Percentiles rank a stretch among this genome's conserved stretches.
These are phyloP conservation scores for Argopecten irradians DNA, from an alignment of 1,140 invertebrate genomes.

Conservation along the genomic window DNA sequence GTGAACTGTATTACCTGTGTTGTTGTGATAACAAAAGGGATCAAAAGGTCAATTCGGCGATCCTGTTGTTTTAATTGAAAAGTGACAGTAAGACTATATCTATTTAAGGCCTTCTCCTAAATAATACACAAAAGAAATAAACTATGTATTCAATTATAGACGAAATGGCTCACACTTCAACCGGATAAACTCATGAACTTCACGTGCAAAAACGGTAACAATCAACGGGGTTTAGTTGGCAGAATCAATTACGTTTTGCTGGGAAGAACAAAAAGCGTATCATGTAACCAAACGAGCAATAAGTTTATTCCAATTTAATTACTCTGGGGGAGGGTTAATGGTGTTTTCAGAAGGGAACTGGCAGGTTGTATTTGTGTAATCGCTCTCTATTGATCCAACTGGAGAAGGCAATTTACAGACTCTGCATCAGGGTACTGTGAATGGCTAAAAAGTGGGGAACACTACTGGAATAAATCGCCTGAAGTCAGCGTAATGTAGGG, in stretches of 20 bases:
- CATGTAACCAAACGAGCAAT: constrained; percentile 10
- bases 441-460: no score
- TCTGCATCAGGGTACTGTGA: background rate
- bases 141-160: background rate
- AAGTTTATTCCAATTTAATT: constrained; percentile 12
- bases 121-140: constrained; percentile 9
- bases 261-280: constrained; percentile 14
- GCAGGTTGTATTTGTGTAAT: constrained; percentile 6
- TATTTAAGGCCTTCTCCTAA: background rate
- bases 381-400: constrained; percentile 9
- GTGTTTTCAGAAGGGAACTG: background rate
- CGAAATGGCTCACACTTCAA: background rate
- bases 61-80: background rate
- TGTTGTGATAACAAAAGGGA: background rate
- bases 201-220: background rate
- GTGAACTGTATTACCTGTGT: background rate
- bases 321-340: background rate
- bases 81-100: background rate
- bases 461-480: no score
- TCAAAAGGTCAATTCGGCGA: background rate
- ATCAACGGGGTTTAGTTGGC: background rate
- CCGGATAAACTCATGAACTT: background rate
- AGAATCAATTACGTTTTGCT: background rate
- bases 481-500: no score
- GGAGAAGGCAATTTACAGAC: background rate